Evolutionary conservation across 2,113 vertebrate genomes (phyloP).

Genomic region (Rhineura floridana): DNA sequence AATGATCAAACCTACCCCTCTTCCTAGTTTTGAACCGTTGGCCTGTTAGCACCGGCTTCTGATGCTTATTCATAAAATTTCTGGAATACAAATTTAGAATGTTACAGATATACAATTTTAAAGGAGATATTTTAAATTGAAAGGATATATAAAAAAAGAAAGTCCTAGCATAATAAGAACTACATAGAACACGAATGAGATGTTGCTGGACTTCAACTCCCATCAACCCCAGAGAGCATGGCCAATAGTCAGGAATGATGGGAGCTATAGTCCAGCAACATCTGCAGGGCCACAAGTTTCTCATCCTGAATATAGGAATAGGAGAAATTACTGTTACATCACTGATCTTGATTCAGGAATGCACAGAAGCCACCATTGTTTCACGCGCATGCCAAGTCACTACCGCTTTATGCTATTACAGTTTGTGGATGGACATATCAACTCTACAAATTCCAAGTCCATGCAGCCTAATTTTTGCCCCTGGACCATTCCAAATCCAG

Average conservation of each 20-base stretch:
- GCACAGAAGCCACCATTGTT: neutral
- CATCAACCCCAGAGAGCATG: too few relatives aligned
- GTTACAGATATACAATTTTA: conserved; percentile 19
- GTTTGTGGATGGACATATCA: neutral
- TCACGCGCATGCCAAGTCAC: neutral
- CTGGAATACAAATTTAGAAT: conserved; percentile 65
- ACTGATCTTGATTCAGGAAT: neutral
- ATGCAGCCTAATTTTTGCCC: neutral
- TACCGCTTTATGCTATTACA: neutral
- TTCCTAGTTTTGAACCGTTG: conserved; percentile 97
- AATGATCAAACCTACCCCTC: conserved; percentile 83
- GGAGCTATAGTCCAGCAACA: too few relatives aligned
- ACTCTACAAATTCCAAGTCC: neutral
- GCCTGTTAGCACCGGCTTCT: conserved; percentile 97
- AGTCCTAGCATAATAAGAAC: neutral
- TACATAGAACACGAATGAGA: neutral
- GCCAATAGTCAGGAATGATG: too few relatives aligned
- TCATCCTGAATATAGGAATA: neutral
- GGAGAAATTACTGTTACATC: neutral
- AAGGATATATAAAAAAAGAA: neutral
- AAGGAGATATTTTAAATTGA: conserved; percentile 14
- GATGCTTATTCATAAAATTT: conserved; percentile 98
- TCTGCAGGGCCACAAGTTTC: too few relatives aligned
- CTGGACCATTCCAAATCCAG: neutral
- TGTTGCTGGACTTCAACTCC: neutral